Conservation (phyloP, 2,113 vertebrate genomes). For the Brachionichthys hirsutus region DNA sequence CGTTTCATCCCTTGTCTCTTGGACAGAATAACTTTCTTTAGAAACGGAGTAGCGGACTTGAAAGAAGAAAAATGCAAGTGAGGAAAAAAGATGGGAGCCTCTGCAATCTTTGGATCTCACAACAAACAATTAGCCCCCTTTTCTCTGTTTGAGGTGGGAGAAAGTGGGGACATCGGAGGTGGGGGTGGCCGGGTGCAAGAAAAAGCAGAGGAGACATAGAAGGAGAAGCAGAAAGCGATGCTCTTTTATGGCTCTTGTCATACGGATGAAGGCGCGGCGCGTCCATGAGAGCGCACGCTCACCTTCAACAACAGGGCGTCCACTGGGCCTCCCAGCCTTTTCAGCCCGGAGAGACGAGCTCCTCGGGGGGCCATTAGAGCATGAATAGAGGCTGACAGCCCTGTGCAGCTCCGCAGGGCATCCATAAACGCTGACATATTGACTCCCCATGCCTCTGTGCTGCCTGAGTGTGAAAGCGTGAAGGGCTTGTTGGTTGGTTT, state of each 20-base stretch:
- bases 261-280: constrained; percentile 76
- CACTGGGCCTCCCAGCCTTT: constrained; percentile 80
- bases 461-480: constrained; percentile 85
- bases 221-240: constrained; percentile 66
- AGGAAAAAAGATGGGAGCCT: constrained; percentile 70
- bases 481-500: constrained; percentile 73
- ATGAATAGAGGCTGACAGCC: constrained; percentile 90
- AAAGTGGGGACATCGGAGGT: constrained; percentile 4
- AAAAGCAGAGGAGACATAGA: constrained; percentile 61
- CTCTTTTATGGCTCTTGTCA: constrained; percentile 83
- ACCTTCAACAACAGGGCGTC: constrained; percentile 86
- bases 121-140: constrained; percentile 84
- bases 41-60: constrained; percentile 46
- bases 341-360: constrained; percentile 82
- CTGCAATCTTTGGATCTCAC: constrained; percentile 82
- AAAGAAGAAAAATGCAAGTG: constrained; percentile 56
- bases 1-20: constrained; percentile 65
- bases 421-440: constrained; percentile 90
- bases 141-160: constrained; percentile 72
- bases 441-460: constrained; percentile 83
- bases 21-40: constrained; percentile 70
- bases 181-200: constrained; percentile 13
- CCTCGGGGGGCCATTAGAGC: constrained; percentile 88
- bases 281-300: constrained; percentile 80
- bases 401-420: constrained; percentile 83